Evolutionary conservation across 2,113 vertebrate species (phyloP), one percentile per base, ranked within the genome.

Genomic region (Corydoras sp.): DNA sequence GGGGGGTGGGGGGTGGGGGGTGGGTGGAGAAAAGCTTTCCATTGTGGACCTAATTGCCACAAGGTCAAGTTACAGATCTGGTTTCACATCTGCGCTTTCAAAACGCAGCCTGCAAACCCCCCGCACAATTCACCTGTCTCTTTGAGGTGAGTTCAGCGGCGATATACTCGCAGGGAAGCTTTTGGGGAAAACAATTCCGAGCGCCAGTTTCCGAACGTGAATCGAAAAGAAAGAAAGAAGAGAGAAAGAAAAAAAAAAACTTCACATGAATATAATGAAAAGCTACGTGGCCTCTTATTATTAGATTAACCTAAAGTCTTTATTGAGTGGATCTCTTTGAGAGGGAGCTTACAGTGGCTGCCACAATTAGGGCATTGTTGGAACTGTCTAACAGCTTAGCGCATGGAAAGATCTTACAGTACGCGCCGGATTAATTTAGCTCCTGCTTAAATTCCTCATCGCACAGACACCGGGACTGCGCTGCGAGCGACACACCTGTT

Each of bases 41-140:
- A 88, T 89, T 91, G 86, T 90, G 83, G 84, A 74, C 83, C 87
- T 89, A 91, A 91, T 90, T 91, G 89, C 87, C 88, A 81, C 77
- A 4, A 82, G 87, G 85, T 91, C 75, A 32, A 32, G 83, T 91
- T 89, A 85, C 89, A 71, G 81, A 83, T 91, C 88, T 58, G 68
- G 87, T 90, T 91, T 89, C 89, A 77, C 76, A 78, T 84, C 77
- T 81, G 80, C 79, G 85, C 86, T 89, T 89, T 91, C 88, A 90
- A 86, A 78, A 84, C 80, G 82, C 86, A 80, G 84, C 81, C 72
- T 80, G 68, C 84, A 80, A 79, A 83, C 84, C 11, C 64, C 71
- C 83, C 79, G 72, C 84, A 83, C 83, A 83, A 82, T 85, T 83
- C 86, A 87, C 88, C 88, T 91, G 88, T 84, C 86, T 84, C 84